Evolutionary conservation across 2,797 vertebrate species (phyloP).

Genomic region (Ceyx erithaca): DNA sequence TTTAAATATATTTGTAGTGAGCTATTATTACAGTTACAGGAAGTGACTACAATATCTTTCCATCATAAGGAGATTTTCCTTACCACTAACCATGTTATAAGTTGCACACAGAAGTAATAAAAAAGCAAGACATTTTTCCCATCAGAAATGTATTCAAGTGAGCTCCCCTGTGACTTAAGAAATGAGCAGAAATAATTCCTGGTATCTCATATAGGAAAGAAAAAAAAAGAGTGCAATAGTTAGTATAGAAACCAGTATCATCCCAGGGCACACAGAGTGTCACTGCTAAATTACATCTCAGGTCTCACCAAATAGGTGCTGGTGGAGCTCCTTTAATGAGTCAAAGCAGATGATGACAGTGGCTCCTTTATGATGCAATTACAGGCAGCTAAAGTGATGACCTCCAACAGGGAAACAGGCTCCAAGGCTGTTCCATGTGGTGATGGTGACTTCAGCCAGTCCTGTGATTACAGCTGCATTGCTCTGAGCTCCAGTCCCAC

Average conservation of each 20-base stretch:
- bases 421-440: background rate
- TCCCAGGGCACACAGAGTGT: background rate
- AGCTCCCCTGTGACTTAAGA: background rate
- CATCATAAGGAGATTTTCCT: background rate
- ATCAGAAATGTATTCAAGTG: background rate
- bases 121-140: conserved; percentile 4
- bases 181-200: background rate
- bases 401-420: background rate
- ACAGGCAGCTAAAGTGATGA: fast-evolving
- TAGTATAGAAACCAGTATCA: background rate
- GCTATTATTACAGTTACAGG: background rate
- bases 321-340: background rate
- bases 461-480: background rate
- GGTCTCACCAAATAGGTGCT: background rate
- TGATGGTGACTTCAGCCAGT: background rate
- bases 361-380: background rate
- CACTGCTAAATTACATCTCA: background rate
- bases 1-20: background rate
- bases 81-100: background rate
- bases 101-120: background rate
- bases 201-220: background rate
- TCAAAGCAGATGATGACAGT: background rate
- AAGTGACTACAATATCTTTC: conserved; percentile 8
- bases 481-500: background rate
- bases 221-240: background rate